These are phyloP conservation scores for Iguana delicatissima DNA, from an alignment of 2,797 vertebrate genomes.

Conservation along the genomic window DNA sequence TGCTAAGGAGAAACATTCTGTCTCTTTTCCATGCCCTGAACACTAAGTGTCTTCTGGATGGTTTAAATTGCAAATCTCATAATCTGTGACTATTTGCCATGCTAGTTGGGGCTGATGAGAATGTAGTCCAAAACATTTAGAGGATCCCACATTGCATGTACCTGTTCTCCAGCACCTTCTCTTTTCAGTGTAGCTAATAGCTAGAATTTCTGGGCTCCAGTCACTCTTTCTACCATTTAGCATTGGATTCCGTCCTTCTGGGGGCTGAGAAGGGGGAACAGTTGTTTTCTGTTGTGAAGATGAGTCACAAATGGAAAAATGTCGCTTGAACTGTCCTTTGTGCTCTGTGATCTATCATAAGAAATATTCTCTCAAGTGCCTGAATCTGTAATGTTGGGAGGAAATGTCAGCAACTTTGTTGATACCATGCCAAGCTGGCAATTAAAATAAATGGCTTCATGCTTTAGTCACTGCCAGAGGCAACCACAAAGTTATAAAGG, in stretches of 20 bases:
- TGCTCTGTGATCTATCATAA: not conserved
- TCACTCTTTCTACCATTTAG: not conserved
- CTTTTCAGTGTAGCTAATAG: not conserved
- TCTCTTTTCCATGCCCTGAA: too few species aligned
- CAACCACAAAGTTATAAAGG: slow-evolving; percentile 39
- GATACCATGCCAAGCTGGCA: accelerated
- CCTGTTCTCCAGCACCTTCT: not conserved
- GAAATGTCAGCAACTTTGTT: not conserved
- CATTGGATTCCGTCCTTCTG: not conserved
- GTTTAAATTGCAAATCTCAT: not conserved
- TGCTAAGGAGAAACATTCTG: not conserved
- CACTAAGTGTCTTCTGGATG: not conserved
- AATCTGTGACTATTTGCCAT: not conserved
- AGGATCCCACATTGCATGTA: not conserved
- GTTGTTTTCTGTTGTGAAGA: not conserved
- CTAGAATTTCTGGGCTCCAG: not conserved
- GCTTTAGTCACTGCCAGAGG: slow-evolving; percentile 12
- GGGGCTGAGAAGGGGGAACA: not conserved
- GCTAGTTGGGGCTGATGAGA: not conserved
- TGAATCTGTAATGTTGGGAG: accelerated
- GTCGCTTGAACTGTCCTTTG: not conserved
- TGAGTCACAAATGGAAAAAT: not conserved
- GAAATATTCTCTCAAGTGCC: not conserved
- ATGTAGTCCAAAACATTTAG: not conserved
- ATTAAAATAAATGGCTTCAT: slow-evolving; percentile 25